Evolutionary conservation across 2,797 vertebrate species (phyloP).

Genomic region (Poecilia gillii): DNA sequence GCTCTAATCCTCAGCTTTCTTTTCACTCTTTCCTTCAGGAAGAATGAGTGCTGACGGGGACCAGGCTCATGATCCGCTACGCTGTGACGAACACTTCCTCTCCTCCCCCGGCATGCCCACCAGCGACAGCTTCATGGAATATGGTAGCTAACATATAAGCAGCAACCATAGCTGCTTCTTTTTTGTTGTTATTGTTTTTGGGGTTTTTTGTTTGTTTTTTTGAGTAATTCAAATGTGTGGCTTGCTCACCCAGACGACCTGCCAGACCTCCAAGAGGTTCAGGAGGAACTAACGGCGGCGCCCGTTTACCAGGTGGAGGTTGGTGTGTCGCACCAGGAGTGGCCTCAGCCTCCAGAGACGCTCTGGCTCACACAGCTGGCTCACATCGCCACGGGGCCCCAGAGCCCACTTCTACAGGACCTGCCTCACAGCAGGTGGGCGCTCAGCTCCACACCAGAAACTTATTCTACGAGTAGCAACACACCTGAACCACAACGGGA

Average conservation of each 20-base stretch:
- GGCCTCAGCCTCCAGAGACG: conserved; percentile 81
- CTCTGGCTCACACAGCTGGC: conserved; percentile 96
- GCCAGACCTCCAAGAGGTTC: conserved; percentile 93
- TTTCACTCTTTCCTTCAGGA: conserved; percentile 25
- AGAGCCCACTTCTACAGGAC: conserved; percentile 92
- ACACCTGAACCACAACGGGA: background rate
- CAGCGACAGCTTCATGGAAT: conserved; percentile 92
- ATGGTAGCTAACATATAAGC: conserved; percentile 58
- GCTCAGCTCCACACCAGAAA: background rate
- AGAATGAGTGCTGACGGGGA: conserved; percentile 44
- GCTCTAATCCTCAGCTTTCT: conserved; percentile 54
- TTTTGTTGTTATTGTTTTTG: background rate
- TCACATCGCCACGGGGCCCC: conserved; percentile 95
- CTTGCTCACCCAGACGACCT: conserved; percentile 86
- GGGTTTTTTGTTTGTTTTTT: background rate
- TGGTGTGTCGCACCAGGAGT: conserved; percentile 91
- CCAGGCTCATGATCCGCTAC: conserved; percentile 46
- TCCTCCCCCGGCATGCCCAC: conserved; percentile 88
- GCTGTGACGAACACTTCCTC: conserved; percentile 87
- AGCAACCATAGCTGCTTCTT: background rate
- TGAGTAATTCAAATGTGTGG: background rate
- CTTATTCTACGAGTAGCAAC: background rate
- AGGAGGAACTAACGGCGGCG: conserved; percentile 83
- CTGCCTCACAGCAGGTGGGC: conserved; percentile 59
- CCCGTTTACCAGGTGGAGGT: conserved; percentile 87